Evolutionary conservation across 1,140 invertebrate species (phyloP), one percentile per base, ranked within the genome.

Genomic region (Aphis craccivora): DNA sequence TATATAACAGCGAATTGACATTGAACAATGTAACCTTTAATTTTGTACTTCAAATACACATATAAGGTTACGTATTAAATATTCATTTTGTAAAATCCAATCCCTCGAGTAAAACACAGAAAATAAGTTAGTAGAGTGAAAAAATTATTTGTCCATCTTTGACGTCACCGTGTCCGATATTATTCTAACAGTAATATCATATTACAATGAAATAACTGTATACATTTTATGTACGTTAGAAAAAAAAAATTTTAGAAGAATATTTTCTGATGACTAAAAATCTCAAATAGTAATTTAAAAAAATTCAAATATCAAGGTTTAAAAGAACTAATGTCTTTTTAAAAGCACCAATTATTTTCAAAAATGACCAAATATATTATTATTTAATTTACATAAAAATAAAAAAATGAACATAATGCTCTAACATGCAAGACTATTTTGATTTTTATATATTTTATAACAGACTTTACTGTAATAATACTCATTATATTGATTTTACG

Each of bases 31-130:
- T 87, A 87, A 45, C 18, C 30, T 48, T 87, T 87, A 87, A 87
- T 22, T 87, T 87, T 87, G 18, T 8, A 87, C 45, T 87, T n/a
- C 5, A 48, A 87, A 87, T 45, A 87, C 48, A 87, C n/a, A 84
- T 84, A 87, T 48, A 53, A 89, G 25, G 22, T 55, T 55, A 40
- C 11, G 22, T 89, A 89, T 89, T 55, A 55, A 89, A 40, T 89
- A 89, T 89, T 53, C 22, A 89, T 89, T 40, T 37, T 40, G 35
- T 40, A 89, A 88, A 89, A 89, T 89, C 9, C 9, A 53, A 89
- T 37, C 51, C 37, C 51, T n/a, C 5, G 20, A 37, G n/a, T 53
- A 51, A 20, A 55, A 45, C 40, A 5, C 2, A n/a, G 8, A 55
- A 37, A 55, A 89, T 55, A 40, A 40, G 51, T 89, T 40, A 55